Conservation (phyloP, 2,888 invertebrate genomes). For the Camptogramma bilineatum region DNA sequence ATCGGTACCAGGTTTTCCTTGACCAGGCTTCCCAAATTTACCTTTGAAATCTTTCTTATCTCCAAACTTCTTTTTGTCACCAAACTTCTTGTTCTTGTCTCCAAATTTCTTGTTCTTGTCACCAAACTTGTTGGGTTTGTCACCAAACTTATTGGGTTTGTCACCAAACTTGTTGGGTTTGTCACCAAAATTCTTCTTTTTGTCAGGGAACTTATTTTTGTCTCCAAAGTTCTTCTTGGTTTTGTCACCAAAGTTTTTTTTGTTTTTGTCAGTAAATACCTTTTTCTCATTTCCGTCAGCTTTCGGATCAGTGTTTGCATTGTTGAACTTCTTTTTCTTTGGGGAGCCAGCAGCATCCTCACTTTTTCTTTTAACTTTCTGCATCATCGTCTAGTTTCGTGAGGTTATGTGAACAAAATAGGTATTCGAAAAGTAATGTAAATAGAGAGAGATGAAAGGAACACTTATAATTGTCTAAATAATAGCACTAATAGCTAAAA, state of each 20-base stretch:
- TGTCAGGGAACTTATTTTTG: slow-evolving; percentile 33
- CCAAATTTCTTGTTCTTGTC: slow-evolving; percentile 33
- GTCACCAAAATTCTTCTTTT: slow-evolving; percentile 28
- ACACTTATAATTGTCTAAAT: no score
- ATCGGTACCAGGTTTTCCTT: slow-evolving; percentile 34
- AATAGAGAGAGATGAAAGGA: no score
- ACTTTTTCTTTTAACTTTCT: slow-evolving; percentile 72
- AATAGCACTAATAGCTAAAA: no score
- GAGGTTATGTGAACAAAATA: slow-evolving; percentile 21
- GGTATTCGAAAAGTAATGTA: no score
- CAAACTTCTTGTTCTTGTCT: slow-evolving; percentile 35
- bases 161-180: slow-evolving; percentile 32
- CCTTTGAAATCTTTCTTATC: slow-evolving; percentile 40
- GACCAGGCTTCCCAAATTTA: slow-evolving; percentile 35
- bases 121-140: slow-evolving; percentile 34
- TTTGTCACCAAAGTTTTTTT: slow-evolving; percentile 29
- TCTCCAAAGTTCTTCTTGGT: slow-evolving; percentile 28
- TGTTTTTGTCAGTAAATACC: slow-evolving; percentile 11
- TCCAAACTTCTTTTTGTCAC: slow-evolving; percentile 34
- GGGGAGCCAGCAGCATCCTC: slow-evolving; percentile 53
- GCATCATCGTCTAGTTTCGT: slow-evolving; percentile 56
- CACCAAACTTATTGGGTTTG: slow-evolving; percentile 26
- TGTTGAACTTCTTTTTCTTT: slow-evolving; percentile 68
- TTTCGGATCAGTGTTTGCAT: slow-evolving; percentile 40
- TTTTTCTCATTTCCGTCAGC: slow-evolving; percentile 36